These are phyloP conservation scores for Scaptomyza flava DNA, from an alignment of 2,888 invertebrate species.

Conservation along the genomic window DNA sequence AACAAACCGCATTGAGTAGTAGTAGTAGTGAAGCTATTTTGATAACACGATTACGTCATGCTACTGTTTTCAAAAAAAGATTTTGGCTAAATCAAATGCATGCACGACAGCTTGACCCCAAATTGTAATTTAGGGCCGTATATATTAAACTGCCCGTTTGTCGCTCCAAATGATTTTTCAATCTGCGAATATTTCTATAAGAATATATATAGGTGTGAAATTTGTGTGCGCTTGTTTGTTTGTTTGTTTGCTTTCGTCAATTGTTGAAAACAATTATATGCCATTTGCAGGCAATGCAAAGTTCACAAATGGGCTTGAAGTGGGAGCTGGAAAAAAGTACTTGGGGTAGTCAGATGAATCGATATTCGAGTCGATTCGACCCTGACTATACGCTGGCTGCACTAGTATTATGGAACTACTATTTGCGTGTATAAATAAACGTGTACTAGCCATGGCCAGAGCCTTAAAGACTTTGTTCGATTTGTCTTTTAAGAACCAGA, in stretches of 20 bases:
- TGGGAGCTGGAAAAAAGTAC: slow-evolving; percentile 28
- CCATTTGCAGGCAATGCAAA: slow-evolving; percentile 38
- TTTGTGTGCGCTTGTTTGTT: slow-evolving; percentile 70
- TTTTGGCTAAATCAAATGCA: neutral
- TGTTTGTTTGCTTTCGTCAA: slow-evolving; percentile 74
- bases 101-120: neutral
- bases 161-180: slow-evolving; percentile 25
- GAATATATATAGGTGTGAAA: slow-evolving; percentile 59
- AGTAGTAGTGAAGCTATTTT: neutral
- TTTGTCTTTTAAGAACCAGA: slow-evolving; percentile 25
- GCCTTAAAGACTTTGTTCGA: slow-evolving; percentile 59
- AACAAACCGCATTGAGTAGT: neutral
- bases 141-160: neutral
- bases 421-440: slow-evolving; percentile 27
- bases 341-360: slow-evolving; percentile 57
- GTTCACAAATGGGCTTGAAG: slow-evolving; percentile 16
- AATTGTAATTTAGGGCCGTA: slow-evolving; percentile 5
- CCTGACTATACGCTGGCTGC: slow-evolving; percentile 54
- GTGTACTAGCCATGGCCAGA: slow-evolving; percentile 38
- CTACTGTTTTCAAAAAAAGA: neutral
- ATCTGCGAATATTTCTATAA: slow-evolving; percentile 27
- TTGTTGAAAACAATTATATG: slow-evolving; percentile 64
- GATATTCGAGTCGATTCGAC: slow-evolving; percentile 71
- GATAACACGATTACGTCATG: neutral
- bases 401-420: slow-evolving; percentile 32